Base-by-base conservation (phyloP, 92 coral and sea anemone species). In the Isaurus tuberculatus region DNA sequence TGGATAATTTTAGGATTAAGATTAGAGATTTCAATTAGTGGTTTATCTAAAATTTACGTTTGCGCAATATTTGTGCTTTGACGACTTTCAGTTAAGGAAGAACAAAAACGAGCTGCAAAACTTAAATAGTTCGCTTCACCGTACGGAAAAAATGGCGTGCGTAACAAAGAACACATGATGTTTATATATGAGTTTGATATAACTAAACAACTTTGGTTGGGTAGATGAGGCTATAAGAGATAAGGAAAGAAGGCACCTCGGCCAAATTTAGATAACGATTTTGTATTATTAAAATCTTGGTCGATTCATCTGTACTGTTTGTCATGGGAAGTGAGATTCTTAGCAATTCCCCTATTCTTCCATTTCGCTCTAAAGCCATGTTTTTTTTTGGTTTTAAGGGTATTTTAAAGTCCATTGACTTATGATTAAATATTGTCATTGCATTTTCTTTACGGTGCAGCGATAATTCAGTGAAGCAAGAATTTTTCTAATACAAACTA, bases 61-160 rank as follows among this genome's bases (percentile, higher is more conserved):
- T 42, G 49, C 57, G 27, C 14, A 57, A 28, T 74, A 55, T 31
- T 73, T 27, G 79, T 48, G 64, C 26, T 74, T 51, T 1, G n/a
- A 30, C 31, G 29, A 30, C 48, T 74, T 16, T 46, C 43, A 57
- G 65, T n/a, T 32, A 34, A 49, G 28, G 16, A 30, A 23, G 25
- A 11, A 75, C 26, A 14, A 3, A 55, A 30, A 10, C 30, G 49
- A 31, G 82, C 82, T 34, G 82, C 82, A 58, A 77, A 77, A 58
- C 51, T 25, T 29, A 15, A 11, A 19, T 49, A 5, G 49, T 51
- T 74, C 31, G 9, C 27, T 20, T 22, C 65, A 4, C 26, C 42
- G 46, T 37, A 67, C 37, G 70, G 23, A 19, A 2, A 43, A 19
- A 37, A 26, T 19, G 26, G 31, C n/a, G 17, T 46, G 3, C 16